These are phyloP conservation scores for Drosophila tanythrix DNA, from an alignment of 2,888 invertebrate species.

Conservation along the genomic window DNA sequence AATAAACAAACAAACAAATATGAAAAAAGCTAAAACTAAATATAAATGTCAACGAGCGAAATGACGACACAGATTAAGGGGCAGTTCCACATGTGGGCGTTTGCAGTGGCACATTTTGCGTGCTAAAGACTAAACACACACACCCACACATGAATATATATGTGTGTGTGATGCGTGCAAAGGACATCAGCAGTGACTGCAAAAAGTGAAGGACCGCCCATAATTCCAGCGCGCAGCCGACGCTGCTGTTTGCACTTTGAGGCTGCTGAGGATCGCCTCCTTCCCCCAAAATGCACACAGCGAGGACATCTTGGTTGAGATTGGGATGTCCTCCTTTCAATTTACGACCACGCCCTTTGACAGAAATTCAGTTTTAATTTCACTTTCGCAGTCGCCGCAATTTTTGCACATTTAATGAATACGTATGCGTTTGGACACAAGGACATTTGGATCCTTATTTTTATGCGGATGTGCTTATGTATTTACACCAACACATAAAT, in stretches of 20 bases:
- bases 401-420: conserved; percentile 71
- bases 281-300: conserved; percentile 63
- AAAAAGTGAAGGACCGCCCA: conserved; percentile 60
- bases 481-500: conserved; percentile 76
- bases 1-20: conserved; percentile 51
- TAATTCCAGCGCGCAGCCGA: conserved; percentile 12
- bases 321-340: conserved; percentile 50
- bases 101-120: conserved; percentile 52
- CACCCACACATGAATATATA: not conserved
- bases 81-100: conserved; percentile 24
- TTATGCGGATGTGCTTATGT: conserved; percentile 71
- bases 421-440: conserved; percentile 53
- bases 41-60: conserved; percentile 41
- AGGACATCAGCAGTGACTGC: conserved; percentile 73
- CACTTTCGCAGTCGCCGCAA: conserved; percentile 57
- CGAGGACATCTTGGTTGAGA: conserved; percentile 19
- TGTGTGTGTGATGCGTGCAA: conserved; percentile 46
- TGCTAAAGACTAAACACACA: conserved; percentile 52
- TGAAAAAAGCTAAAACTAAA: conserved; percentile 20
- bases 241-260: conserved; percentile 43
- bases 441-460: conserved; percentile 55
- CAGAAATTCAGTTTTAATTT: conserved; percentile 72
- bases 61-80: conserved; percentile 35
- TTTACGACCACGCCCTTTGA: conserved; percentile 66
- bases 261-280: conserved; percentile 15